These are phyloP conservation scores for Actinemys pallida DNA, from an alignment of 2,113 vertebrate genomes.

Conservation along the genomic window DNA sequence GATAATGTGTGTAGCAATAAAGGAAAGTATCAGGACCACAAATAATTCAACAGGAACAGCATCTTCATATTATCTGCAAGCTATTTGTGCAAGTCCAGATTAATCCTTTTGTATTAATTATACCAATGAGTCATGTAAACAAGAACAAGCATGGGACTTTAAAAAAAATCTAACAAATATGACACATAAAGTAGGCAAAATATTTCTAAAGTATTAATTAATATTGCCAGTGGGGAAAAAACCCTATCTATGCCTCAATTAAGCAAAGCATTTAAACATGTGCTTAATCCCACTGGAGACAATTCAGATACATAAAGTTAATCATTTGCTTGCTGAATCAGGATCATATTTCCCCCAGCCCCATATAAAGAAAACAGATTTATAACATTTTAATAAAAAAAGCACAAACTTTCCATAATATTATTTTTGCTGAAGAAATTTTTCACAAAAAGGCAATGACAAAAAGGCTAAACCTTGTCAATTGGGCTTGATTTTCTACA, in stretches of 20 bases:
- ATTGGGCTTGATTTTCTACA: neutral
- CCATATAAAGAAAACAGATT: neutral
- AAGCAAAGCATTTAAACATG: neutral
- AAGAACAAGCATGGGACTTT: neutral
- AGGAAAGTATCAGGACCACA: neutral
- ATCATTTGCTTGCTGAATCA: neutral
- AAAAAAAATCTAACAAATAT: slow-evolving; percentile 17
- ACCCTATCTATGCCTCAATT: neutral
- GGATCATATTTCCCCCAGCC: neutral
- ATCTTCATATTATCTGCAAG: neutral
- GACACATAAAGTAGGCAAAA: neutral
- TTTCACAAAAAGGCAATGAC: neutral
- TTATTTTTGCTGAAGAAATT: neutral
- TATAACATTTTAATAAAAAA: neutral
- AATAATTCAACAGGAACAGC: neutral
- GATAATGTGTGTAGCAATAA: neutral
- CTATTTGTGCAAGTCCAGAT: slow-evolving; percentile 36
- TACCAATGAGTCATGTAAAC: slow-evolving; percentile 26
- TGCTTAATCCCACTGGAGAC: slow-evolving; percentile 11
- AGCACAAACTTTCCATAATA: neutral
- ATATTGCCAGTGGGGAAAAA: neutral
- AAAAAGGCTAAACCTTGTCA: neutral
- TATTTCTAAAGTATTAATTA: slow-evolving; percentile 15
- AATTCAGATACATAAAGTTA: neutral
- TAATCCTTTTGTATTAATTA: slow-evolving; percentile 43